Evolutionary conservation across 2,797 vertebrate species (phyloP), one percentile per base, ranked within the genome.

Genomic region (Setipinna tenuifilis): DNA sequence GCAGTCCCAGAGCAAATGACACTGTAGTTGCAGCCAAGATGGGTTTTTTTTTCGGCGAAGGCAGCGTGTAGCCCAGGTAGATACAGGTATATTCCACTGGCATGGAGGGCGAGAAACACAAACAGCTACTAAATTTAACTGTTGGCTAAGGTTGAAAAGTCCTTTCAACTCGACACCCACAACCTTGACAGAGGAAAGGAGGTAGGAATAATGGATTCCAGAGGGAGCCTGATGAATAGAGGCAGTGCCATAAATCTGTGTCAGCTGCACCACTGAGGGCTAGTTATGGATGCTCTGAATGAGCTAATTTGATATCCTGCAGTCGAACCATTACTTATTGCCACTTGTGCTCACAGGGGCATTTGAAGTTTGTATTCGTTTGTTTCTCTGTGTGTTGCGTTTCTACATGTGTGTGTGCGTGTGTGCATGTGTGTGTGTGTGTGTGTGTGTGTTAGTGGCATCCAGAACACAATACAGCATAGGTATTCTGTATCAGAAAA

Each of bases 171-270:
- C 41, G 21, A 86, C 87, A 91, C 86, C 84, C 87, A 89, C 87
- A 91, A 88, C 91, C 88, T 90, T 91, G 91, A 89, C 89, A 88
- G 86, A 92, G 91, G 88, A 93, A 89, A 89, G 84, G 83, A 87
- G 89, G 87, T 87, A 89, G 78, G 85, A 89, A 90, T 92, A 93
- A 93, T 94, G 90, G 91, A 93, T 92, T 92, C 93, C 91, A 85
- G 84, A 81, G 93, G 91, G 94, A 90, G 86, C 85, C 19, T 50
- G 90, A 89, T 88, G 88, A 92, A 91, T 89, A 87, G 87, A 87
- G 87, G 58, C 86, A 90, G 89, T 90, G 87, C 85, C 88, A 91
- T 89, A 92, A 91, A 91, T 93, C 91, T 92, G 90, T 84, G 80
- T 87, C 75, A 87, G 68, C 25, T 88, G 87, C 87, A 89, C 90